Base-by-base conservation (phyloP, 2,888 invertebrate species). In the Drosophila glabriapex region DNA sequence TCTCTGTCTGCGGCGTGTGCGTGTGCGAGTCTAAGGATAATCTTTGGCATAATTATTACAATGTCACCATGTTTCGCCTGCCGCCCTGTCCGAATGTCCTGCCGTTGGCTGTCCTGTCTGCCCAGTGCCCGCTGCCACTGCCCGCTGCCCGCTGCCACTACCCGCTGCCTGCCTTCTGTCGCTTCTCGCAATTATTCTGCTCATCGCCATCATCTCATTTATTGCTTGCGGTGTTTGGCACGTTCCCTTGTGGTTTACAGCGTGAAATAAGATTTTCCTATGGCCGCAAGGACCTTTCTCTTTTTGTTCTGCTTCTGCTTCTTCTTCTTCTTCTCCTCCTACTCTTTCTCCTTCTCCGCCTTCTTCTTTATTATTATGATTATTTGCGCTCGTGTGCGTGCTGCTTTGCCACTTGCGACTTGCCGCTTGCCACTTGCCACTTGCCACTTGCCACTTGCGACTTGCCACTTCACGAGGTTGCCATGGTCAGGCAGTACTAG, bases 11-110 rank as follows among this genome's bases (percentile, higher is more conserved):
- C 43, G 37, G 67, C 56, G 58, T 75, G 69, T 80, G 69, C 59
- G 70, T 71, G 73, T 81, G 75, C 72, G 73, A 77, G 88, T 89
- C 89, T 85, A 80, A 78, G 83, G 90, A 91, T 90, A 90, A 91
- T 90, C 91, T 90, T 83, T 82, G 87, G 89, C 86, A 86, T 91
- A 91, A 90, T 90, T 90, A 90, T 90, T 89, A 90, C 90, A 90
- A 86, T 90, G 90, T 91, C 90, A 90, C 85, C 86, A 83, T 87
- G 87, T 89, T 89, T 84, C 85, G 86, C 75, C 80, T 61, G 71
- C 59, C 49, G 60, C 39, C 28, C 50, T 54, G 66, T 67, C 75
- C 56, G 61, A 9, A 28, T 53, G 66, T 64, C 59, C 53, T 55
- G 16, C 46, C 46, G 46, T 46, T 46, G 46, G 46, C 46, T 16